Base-by-base conservation (phyloP, 2,888 invertebrate species). In the Drosophila affinis region DNA sequence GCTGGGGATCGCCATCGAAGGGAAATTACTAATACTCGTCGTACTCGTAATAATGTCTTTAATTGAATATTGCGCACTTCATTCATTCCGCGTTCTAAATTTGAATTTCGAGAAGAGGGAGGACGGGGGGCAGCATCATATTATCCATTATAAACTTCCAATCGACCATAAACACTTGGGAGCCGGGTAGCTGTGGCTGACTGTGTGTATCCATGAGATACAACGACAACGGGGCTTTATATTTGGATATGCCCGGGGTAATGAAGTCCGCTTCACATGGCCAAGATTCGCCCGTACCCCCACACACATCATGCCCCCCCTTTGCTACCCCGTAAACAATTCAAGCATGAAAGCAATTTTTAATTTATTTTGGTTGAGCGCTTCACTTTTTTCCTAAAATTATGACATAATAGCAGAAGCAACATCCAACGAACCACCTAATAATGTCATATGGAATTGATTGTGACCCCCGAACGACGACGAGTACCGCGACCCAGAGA, bases 11-110 rank as follows among this genome's bases (percentile, higher is more conserved):
- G 34, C 65, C 61, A 76, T 64, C 53, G 62, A 78, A 78, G 85
- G 81, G 90, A 88, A 89, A 89, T 89, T 88, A 88, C 87, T 88
- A 89, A 89, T 87, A 78, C 84, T 78, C 34, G 34, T 10, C 32
- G 32, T 34, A 39, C 39, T 39, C 14, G 39, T n/a, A 89, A 89
- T 88, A 77, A 85, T 72, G 81, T 76, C 71, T 89, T 89, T 89
- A 89, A 89, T 89, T 89, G 88, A 90, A 90, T 88, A 90, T 77
- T 90, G 90, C 88, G 90, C 88, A 88, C 90, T 88, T 88, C 82
- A 88, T 82, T 79, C 79, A 81, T 73, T 76, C 56, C 70, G 21
- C 67, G 62, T 71, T 57, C 69, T 67, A 70, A 74, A 78, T 76
- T 76, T 68, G 29, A 9, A 24, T 24, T 9, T 21, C 21, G 18